Percentiles rank a stretch among this genome's conserved stretches.
These are phyloP conservation scores for Drosophila nr. perissopoda DNA, from an alignment of 2,888 invertebrate species.

Conservation along the genomic window DNA sequence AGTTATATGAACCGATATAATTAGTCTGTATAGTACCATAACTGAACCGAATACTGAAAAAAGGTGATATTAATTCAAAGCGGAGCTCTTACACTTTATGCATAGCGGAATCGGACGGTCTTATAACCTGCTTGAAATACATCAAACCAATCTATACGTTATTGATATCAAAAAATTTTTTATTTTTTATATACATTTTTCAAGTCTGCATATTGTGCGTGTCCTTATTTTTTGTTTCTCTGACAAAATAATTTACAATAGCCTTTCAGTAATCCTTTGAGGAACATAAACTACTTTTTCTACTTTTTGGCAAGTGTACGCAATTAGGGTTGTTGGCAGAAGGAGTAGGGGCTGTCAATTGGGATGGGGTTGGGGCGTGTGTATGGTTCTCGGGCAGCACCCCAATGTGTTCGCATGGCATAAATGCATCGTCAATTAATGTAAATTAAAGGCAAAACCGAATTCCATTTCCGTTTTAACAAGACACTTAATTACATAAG, in stretches of 20 bases:
- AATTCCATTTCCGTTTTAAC: constrained; percentile 78
- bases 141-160: no score
- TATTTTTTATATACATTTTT: no score
- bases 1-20: not conserved
- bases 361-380: not conserved
- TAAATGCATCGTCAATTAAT: constrained; percentile 75
- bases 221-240: not conserved
- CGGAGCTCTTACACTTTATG: no score
- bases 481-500: constrained; percentile 78
- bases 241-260: not conserved
- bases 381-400: not conserved
- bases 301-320: not conserved
- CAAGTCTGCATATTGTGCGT: not conserved
- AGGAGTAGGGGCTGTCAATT: not conserved
- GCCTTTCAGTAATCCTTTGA: not conserved
- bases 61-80: no score
- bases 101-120: no score
- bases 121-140: no score
- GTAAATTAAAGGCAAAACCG: constrained; percentile 78
- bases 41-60: no score
- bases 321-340: constrained; percentile 1
- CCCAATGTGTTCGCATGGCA: constrained; percentile 55
- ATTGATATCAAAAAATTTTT: no score
- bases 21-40: no score
- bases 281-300: not conserved